phyloP scores from a whole-genome alignment of 2,888 invertebrate species.

The Nephrotoma guestfalica region DNA sequence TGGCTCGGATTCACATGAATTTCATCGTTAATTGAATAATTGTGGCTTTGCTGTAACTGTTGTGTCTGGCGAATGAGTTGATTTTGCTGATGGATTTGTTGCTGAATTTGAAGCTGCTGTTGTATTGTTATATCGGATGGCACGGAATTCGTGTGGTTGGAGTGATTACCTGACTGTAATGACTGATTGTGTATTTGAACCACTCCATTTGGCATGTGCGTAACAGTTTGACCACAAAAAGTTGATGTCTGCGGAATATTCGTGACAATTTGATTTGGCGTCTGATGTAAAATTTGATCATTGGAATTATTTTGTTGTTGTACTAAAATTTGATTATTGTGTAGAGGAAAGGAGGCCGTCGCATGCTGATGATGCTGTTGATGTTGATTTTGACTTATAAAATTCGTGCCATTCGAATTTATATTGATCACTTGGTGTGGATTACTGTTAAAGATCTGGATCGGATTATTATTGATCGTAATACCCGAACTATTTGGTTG shows the following conservation, averaged over 20 bases:
- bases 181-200: conserved; percentile 20
- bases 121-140: conserved; percentile 10
- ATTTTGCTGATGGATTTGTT: conserved; percentile 22
- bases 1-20: conserved; percentile 4
- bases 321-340: conserved; percentile 10
- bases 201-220: conserved; percentile 20
- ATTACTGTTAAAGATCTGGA: conserved; percentile 1
- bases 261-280: neutral
- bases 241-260: conserved; percentile 12
- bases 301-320: conserved; percentile 8
- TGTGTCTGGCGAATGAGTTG: conserved; percentile 18
- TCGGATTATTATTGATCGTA: conserved; percentile 9
- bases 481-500: conserved; percentile 5
- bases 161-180: conserved; percentile 13
- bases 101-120: conserved; percentile 20
- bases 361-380: neutral
- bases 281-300: neutral
- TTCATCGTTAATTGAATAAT: conserved; percentile 5
- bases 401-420: neutral
- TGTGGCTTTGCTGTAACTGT: conserved; percentile 12
- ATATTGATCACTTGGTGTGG: conserved; percentile 10
- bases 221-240: conserved; percentile 20
- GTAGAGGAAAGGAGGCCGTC: neutral
- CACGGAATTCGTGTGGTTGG: neutral
- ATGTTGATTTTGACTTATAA: neutral